These are phyloP conservation scores for Dromaius novaehollandiae DNA, from an alignment of 2,113 vertebrate species.

Conservation along the genomic window DNA sequence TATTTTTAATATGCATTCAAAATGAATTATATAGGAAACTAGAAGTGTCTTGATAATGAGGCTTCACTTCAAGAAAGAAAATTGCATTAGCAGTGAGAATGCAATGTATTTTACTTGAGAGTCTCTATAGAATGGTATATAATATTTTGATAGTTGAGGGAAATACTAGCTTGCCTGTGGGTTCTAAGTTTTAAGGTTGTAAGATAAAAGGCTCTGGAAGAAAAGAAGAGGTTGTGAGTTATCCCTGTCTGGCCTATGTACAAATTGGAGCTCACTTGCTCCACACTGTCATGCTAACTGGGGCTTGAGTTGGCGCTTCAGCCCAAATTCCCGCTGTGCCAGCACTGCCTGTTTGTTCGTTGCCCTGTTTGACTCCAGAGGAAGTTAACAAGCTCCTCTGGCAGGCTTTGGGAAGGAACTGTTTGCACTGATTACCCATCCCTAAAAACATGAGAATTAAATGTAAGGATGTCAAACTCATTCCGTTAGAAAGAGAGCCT, in stretches of 20 bases:
- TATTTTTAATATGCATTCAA: not conserved
- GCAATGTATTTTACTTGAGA: not conserved
- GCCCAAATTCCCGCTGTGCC: not conserved
- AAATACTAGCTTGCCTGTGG: not conserved
- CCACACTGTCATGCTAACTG: rapidly evolving
- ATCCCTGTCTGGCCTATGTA: not conserved
- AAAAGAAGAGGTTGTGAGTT: not conserved
- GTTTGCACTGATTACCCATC: not conserved
- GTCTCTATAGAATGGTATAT: not conserved
- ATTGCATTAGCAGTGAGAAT: not conserved
- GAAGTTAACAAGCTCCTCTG: not conserved
- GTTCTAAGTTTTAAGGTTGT: not conserved
- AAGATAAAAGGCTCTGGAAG: not conserved
- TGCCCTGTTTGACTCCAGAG: not conserved
- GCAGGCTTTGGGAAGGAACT: not conserved
- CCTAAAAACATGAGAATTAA: rapidly evolving
- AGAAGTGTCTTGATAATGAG: not conserved
- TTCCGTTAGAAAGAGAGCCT: not conserved
- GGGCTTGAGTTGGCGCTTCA: not conserved
- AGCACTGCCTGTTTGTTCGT: not conserved
- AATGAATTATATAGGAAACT: not conserved
- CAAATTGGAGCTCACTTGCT: not conserved
- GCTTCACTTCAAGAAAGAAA: not conserved
- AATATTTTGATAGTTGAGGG: not conserved
- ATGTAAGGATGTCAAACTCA: not conserved